Evolutionary conservation across 2,888 invertebrate species (phyloP).

Genomic region (Halictus quadricinctus): DNA sequence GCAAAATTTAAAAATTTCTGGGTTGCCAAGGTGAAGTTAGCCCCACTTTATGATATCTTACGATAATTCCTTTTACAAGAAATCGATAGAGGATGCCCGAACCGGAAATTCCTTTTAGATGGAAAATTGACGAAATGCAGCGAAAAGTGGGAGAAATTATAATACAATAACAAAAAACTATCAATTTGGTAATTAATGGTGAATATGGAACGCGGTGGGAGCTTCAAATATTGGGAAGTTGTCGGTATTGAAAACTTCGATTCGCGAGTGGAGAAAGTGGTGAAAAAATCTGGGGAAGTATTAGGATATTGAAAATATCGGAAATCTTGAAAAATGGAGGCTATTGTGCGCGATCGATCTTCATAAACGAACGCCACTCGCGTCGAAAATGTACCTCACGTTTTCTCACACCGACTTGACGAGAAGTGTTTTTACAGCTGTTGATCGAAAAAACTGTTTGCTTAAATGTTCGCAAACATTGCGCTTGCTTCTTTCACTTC

Average conservation of each 20-base stretch:
- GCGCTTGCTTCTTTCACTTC: not conserved
- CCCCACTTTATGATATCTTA: too few species aligned
- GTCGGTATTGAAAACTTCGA: not conserved
- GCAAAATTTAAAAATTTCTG: too few species aligned
- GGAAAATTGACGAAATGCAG: not conserved
- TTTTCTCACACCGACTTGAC: too few species aligned
- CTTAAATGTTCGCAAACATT: not conserved
- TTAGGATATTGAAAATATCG: not conserved
- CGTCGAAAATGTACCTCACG: not conserved
- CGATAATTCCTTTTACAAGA: too few species aligned
- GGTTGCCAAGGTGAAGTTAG: too few species aligned
- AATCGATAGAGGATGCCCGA: too few species aligned
- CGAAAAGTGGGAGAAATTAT: not conserved
- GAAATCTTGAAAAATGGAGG: not conserved
- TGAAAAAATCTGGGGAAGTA: not conserved
- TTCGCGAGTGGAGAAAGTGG: not conserved
- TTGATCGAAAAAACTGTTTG: not conserved
- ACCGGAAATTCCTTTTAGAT: not conserved
- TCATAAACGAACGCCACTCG: not conserved
- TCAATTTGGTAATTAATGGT: not conserved
- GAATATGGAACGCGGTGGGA: not conserved
- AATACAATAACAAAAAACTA: not conserved
- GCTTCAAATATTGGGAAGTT: not conserved
- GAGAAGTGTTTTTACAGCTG: not conserved
- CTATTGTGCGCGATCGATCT: not conserved